Evolutionary conservation across 2,797 vertebrate genomes (phyloP).

Genomic region (Pangasius krempfi): DNA sequence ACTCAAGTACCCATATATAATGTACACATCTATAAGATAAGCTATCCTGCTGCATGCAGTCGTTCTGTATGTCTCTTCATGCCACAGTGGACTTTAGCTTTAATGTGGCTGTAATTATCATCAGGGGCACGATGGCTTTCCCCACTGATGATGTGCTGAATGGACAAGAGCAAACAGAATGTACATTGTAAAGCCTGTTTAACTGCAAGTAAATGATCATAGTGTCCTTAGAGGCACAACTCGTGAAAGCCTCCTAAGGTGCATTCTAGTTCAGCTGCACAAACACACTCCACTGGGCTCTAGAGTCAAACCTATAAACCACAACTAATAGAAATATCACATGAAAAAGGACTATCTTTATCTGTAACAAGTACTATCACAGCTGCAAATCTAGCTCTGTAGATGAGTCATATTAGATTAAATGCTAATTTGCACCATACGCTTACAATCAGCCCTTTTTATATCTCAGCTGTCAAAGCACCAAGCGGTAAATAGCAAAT

Average conservation of each 20-base stretch:
- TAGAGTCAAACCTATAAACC: neutral
- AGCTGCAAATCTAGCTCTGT: neutral
- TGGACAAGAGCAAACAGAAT: slow-evolving; percentile 69
- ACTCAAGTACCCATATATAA: neutral
- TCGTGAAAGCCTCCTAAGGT: slow-evolving; percentile 70
- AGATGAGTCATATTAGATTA: slow-evolving; percentile 10
- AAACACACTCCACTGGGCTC: slow-evolving; percentile 56
- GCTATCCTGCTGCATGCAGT: neutral
- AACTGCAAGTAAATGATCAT: slow-evolving; percentile 75
- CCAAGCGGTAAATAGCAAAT: neutral
- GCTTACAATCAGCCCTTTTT: slow-evolving; percentile 26
- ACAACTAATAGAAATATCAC: slow-evolving; percentile 6
- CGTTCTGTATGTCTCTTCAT: neutral
- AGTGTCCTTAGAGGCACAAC: slow-evolving; percentile 62
- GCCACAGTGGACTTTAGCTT: slow-evolving; percentile 20
- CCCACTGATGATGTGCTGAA: slow-evolving; percentile 62
- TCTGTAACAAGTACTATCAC: slow-evolving; percentile 11
- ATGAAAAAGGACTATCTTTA: neutral
- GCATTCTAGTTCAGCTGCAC: slow-evolving; percentile 68
- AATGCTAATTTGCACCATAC: neutral
- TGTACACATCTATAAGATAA: neutral
- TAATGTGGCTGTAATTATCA: slow-evolving; percentile 25
- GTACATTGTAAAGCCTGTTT: slow-evolving; percentile 70
- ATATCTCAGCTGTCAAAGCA: slow-evolving; percentile 24
- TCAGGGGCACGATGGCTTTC: slow-evolving; percentile 57